A percentile compares a stretch with the other conserved stretches of the same genome.
These are phyloP conservation scores for Haliclona indistincta DNA, from an alignment of 37 sponge, comb jelly and placozoan genomes.

Conservation along the genomic window DNA sequence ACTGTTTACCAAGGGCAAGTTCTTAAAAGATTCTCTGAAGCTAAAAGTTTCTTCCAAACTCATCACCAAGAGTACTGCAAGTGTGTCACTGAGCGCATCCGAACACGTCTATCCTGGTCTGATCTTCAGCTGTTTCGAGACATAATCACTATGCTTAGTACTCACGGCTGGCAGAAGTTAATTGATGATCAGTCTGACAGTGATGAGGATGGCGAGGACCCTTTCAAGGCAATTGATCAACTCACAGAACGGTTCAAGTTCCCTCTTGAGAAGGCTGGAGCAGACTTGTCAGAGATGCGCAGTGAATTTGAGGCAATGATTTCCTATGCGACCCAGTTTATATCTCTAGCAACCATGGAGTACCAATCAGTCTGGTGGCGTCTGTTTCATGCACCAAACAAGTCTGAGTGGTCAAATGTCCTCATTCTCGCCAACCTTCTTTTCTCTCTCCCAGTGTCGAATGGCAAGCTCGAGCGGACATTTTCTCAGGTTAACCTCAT, in stretches of 20 bases:
- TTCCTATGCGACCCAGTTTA: constrained; percentile 16
- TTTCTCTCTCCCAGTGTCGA: constrained; percentile 51
- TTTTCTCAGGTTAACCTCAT: constrained; percentile 37
- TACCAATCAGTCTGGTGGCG: no score
- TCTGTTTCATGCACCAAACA: constrained; percentile 49
- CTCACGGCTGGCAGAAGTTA: no score
- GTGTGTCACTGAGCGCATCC: no score
- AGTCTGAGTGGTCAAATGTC: constrained; percentile 51
- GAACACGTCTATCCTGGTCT: no score
- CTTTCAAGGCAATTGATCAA: constrained; percentile 19
- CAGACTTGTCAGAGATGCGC: constrained; percentile 3
- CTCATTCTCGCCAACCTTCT: constrained; percentile 35
- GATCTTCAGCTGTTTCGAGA: constrained; percentile 17
- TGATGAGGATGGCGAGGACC: constrained; percentile 28
- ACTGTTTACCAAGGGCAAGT: constrained; percentile 4
- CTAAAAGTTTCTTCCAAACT: constrained; percentile 12
- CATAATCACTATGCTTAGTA: constrained; percentile 22
- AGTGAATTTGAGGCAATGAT: constrained; percentile 43
- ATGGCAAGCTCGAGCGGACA: no score
- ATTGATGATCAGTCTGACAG: no score
- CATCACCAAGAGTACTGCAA: no score
- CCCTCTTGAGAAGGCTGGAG: constrained; percentile 49
- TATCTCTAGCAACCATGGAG: no score
- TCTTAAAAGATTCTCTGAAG: constrained; percentile 19
- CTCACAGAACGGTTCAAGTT: constrained; percentile 23